phyloP scores from a whole-genome alignment of 2,797 vertebrate species.

The Dallia pectoralis region DNA sequence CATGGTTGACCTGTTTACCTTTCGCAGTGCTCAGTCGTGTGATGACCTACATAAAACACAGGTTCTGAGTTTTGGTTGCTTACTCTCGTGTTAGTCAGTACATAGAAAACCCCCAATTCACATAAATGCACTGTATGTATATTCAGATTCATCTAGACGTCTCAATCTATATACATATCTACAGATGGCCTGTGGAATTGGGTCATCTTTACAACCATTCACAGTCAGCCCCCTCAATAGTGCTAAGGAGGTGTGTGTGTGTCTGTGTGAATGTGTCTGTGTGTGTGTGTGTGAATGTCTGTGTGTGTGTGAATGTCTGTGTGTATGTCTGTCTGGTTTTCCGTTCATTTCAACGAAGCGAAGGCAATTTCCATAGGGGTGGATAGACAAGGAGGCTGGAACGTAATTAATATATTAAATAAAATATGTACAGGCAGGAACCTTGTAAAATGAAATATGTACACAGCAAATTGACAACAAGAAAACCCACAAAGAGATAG shows the following conservation, averaged over 20 bases:
- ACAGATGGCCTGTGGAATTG: conserved; percentile 7
- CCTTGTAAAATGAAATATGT: too few relatives aligned
- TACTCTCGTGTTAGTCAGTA: conserved; percentile 24
- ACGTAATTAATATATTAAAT: too few relatives aligned
- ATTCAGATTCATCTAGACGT: neutral
- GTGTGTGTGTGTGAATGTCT: conserved; percentile 12
- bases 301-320: too few relatives aligned
- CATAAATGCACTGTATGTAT: conserved; percentile 21
- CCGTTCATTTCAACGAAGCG: too few relatives aligned
- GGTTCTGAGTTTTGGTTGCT: conserved; percentile 21
- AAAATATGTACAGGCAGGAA: too few relatives aligned
- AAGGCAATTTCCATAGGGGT: too few relatives aligned
- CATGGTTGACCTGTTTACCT: conserved; percentile 29
- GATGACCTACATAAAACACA: conserved; percentile 18
- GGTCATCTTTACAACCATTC: conserved; percentile 18
- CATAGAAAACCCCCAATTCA: conserved; percentile 26
- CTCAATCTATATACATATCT: conserved; percentile 26
- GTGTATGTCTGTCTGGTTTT: neutral
- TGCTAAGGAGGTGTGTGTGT: conserved; percentile 13
- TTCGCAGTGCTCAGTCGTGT: conserved; percentile 51
- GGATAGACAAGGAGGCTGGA: too few relatives aligned
- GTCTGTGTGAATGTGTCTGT: conserved; percentile 9
- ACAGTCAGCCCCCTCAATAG: conserved; percentile 14
- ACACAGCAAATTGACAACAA: too few relatives aligned
- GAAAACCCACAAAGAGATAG: too few relatives aligned